These are phyloP conservation scores for Rhopalosiphum nymphaeae DNA, from an alignment of 2,888 invertebrate species.

Conservation along the genomic window DNA sequence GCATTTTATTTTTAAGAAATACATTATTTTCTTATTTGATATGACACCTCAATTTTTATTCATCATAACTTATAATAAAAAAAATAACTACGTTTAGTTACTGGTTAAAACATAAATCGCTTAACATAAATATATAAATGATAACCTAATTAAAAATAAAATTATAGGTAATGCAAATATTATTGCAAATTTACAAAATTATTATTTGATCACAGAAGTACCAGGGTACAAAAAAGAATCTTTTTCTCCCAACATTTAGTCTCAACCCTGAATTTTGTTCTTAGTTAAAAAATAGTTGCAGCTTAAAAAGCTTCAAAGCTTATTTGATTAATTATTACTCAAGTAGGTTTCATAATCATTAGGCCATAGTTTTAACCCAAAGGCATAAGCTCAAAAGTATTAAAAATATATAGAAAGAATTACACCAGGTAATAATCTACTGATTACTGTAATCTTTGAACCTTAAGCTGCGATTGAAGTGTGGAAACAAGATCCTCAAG, in stretches of 20 bases:
- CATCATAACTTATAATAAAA: background rate
- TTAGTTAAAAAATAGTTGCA: slow-evolving; percentile 10
- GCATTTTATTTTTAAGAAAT: background rate
- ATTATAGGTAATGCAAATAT: slow-evolving; percentile 19
- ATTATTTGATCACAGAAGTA: slow-evolving; percentile 47
- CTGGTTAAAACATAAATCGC: slow-evolving; percentile 17
- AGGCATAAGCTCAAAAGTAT: background rate
- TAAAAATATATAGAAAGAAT: background rate
- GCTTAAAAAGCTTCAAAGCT: slow-evolving; percentile 12
- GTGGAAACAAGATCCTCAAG: slow-evolving; percentile 82
- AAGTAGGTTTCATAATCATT: background rate
- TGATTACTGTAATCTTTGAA: slow-evolving; percentile 49
- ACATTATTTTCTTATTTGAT: background rate
- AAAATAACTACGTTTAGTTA: slow-evolving; percentile 15
- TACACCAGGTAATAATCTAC: background rate
- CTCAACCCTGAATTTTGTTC: slow-evolving; percentile 48
- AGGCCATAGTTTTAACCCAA: background rate
- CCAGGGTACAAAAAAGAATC: slow-evolving; percentile 1
- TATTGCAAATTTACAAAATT: slow-evolving; percentile 1
- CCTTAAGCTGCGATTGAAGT: slow-evolving; percentile 71
- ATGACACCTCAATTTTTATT: background rate
- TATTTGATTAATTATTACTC: background rate
- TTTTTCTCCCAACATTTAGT: background rate
- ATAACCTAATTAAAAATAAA: slow-evolving; percentile 27
- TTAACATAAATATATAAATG: slow-evolving; percentile 10